A percentile compares a stretch with the other conserved stretches of the same genome.
Conservation (phyloP, 2,797 vertebrate genomes). For the Pampus argenteus region DNA sequence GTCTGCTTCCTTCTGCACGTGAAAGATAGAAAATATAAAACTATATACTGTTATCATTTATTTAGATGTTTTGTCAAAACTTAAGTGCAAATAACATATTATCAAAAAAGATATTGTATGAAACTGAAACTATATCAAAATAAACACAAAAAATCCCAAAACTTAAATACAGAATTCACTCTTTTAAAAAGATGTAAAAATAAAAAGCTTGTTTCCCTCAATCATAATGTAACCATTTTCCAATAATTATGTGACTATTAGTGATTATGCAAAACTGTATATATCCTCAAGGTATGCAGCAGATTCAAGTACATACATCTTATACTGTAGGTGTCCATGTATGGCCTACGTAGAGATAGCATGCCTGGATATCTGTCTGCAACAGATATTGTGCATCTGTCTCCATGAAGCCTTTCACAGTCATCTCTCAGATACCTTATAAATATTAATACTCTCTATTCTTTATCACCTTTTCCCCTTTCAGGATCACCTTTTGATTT, state of each 20-base stretch:
- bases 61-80: not conserved
- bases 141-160: no score
- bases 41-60: not conserved
- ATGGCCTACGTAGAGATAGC: not conserved
- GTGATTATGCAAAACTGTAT: not conserved
- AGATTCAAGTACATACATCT: not conserved
- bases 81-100: not conserved
- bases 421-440: conserved; percentile 26
- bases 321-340: not conserved
- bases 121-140: no score
- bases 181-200: no score
- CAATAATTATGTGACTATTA: not conserved
- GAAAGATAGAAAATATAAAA: not conserved
- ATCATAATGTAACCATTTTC: not conserved
- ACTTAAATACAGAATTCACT: no score
- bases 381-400: conserved; percentile 21
- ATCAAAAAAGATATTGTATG: not conserved
- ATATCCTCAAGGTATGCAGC: not conserved
- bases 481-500: conserved; percentile 61
- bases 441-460: conserved; percentile 54
- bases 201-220: not conserved
- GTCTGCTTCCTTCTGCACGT: not conserved
- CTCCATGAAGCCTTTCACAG: conserved; percentile 15
- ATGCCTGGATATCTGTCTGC: not conserved
- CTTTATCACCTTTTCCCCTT: conserved; percentile 41